Evolutionary conservation across 2,797 vertebrate genomes (phyloP).

Genomic region (Cossypha polioptera): DNA sequence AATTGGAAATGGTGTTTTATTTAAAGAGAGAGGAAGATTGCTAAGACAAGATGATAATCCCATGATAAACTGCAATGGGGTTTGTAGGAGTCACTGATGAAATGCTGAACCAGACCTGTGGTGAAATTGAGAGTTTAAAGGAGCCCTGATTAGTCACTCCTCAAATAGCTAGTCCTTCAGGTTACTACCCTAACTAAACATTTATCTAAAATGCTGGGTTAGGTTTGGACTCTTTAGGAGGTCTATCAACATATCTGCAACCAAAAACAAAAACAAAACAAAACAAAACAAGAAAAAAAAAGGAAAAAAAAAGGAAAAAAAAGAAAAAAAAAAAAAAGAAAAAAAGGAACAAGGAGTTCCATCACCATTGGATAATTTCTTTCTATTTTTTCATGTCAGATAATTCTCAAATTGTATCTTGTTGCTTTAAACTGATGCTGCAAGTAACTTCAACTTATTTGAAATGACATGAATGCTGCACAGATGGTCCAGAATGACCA

Average conservation of each 20-base stretch:
- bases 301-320: no score
- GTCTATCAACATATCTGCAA: not conserved
- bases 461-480: not conserved
- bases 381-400: not conserved
- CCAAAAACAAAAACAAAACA: not conserved
- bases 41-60: not conserved
- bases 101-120: not conserved
- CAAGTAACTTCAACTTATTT: not conserved
- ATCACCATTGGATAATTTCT: not conserved
- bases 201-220: not conserved
- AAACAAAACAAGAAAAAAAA: no score
- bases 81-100: not conserved
- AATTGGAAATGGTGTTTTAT: not conserved
- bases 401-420: not conserved
- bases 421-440: not conserved
- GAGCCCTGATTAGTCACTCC: not conserved
- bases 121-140: not conserved
- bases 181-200: not conserved
- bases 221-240: not conserved
- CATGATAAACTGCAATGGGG: not conserved
- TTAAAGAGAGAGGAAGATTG: not conserved
- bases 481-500: not conserved
- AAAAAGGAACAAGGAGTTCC: not conserved
- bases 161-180: not conserved
- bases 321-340: no score